Percentiles rank a stretch among this genome's conserved stretches.
These are phyloP conservation scores for Brachyopa scutellaris DNA, from an alignment of 2,888 invertebrate genomes.

Conservation along the genomic window DNA sequence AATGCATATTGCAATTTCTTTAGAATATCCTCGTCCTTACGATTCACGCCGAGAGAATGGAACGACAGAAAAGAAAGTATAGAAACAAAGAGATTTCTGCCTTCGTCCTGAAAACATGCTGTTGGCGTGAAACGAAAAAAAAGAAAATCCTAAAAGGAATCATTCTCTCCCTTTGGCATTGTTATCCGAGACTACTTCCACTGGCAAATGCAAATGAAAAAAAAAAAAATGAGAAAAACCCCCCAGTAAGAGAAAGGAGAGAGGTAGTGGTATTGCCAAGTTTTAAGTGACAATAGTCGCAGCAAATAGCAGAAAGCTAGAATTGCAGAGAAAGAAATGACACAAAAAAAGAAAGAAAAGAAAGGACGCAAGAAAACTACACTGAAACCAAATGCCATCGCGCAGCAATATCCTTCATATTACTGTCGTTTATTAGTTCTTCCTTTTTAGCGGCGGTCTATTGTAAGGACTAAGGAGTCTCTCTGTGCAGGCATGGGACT, in stretches of 20 bases:
- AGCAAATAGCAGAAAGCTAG: slow-evolving; percentile 62
- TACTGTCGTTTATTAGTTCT: slow-evolving; percentile 71
- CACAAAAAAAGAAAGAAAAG: slow-evolving; percentile 12
- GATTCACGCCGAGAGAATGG: background rate
- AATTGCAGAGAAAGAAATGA: slow-evolving; percentile 14
- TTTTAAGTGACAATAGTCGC: slow-evolving; percentile 68
- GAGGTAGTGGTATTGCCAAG: slow-evolving; percentile 29
- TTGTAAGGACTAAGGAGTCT: slow-evolving; percentile 55
- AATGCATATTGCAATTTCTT: slow-evolving; percentile 66
- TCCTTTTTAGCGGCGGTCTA: slow-evolving; percentile 59
- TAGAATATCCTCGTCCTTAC: slow-evolving; percentile 42
- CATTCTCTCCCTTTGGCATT: slow-evolving; percentile 19
- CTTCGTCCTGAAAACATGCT: slow-evolving; percentile 47
- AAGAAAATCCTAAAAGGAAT: slow-evolving; percentile 10
- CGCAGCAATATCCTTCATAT: slow-evolving; percentile 68
- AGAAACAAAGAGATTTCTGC: slow-evolving; percentile 36
- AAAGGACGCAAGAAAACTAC: too few species aligned
- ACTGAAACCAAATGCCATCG: slow-evolving; percentile 64
- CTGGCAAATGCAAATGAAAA: slow-evolving; percentile 36
- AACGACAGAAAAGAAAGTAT: slow-evolving; percentile 33
- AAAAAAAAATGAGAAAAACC: slow-evolving; percentile 5
- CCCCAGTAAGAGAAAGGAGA: background rate
- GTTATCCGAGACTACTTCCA: slow-evolving; percentile 28
- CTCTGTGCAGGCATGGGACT: slow-evolving; percentile 12
- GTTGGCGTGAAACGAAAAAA: background rate